phyloP scores from a whole-genome alignment of 2,888 invertebrate genomes.

The Cerceris ruficornis region DNA sequence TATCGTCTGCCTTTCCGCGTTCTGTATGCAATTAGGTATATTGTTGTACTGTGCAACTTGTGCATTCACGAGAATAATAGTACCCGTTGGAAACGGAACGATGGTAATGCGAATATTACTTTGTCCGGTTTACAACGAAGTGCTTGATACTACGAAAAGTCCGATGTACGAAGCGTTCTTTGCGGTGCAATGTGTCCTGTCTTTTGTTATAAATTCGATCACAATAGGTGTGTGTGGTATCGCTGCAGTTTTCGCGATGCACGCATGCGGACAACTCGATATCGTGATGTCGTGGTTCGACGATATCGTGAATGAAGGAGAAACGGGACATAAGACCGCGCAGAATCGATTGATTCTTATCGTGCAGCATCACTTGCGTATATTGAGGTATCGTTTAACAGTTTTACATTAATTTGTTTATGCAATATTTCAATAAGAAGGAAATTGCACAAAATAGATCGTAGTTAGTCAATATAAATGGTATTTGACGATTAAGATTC shows the following conservation, averaged over 20 bases:
- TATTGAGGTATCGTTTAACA: slow-evolving; percentile 47
- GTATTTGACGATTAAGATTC: no score
- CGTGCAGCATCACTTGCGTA: slow-evolving; percentile 57
- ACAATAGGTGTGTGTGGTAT: slow-evolving; percentile 45
- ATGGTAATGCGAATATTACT: slow-evolving; percentile 34
- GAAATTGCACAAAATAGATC: not conserved
- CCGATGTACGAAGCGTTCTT: slow-evolving; percentile 59
- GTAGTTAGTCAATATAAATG: not conserved
- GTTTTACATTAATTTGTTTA: slow-evolving; percentile 56
- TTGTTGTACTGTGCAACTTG: slow-evolving; percentile 34
- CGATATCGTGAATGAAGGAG: not conserved
- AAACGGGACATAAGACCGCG: not conserved
- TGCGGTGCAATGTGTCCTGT: slow-evolving; percentile 17
- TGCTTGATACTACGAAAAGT: slow-evolving; percentile 42
- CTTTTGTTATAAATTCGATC: slow-evolving; percentile 41
- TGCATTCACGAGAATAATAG: not conserved
- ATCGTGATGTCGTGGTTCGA: slow-evolving; percentile 38
- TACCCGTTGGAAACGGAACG: slow-evolving; percentile 40
- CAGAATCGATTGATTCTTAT: slow-evolving; percentile 44
- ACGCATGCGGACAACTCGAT: slow-evolving; percentile 54
- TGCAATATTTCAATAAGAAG: not conserved
- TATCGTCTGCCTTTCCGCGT: slow-evolving; percentile 29
- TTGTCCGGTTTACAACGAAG: slow-evolving; percentile 50
- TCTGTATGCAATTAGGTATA: slow-evolving; percentile 42
- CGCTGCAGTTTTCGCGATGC: slow-evolving; percentile 52